Conservation (phyloP, 2,113 vertebrate species). For the Leptocoma aspasia region DNA sequence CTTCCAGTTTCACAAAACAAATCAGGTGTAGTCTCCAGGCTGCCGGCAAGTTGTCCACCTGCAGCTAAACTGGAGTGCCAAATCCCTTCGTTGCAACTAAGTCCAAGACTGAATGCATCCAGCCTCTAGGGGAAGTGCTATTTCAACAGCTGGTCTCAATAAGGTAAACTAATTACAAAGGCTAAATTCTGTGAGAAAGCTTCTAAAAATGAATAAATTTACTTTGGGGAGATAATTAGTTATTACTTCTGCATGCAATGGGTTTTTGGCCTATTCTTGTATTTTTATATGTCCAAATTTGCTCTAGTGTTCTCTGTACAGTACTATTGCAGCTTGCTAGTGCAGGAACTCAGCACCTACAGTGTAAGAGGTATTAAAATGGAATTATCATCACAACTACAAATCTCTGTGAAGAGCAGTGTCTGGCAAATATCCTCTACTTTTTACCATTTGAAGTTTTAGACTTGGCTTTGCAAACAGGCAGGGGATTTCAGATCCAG, state of each 20-base stretch:
- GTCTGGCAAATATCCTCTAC: background rate
- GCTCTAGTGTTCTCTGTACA: background rate
- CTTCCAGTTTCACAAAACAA: background rate
- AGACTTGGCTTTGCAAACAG: conserved; percentile 38
- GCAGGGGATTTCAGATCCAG: conserved; percentile 39
- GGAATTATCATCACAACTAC: conserved; percentile 1
- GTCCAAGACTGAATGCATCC: background rate
- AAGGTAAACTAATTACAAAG: conserved; percentile 34
- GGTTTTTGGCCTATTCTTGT: background rate
- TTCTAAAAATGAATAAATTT: background rate
- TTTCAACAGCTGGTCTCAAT: conserved; percentile 15
- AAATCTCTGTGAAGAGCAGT: background rate
- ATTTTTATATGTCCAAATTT: background rate
- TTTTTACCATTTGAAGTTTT: conserved; percentile 53
- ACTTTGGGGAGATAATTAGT: background rate
- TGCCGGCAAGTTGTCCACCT: conserved; percentile 2
- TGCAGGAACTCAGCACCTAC: conserved; percentile 3
- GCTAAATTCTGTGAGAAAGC: background rate
- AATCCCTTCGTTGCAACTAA: background rate
- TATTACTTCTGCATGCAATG: background rate
- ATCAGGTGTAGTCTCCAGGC: background rate
- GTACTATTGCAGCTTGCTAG: background rate
- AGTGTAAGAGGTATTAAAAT: background rate
- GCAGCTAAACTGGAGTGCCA: background rate
- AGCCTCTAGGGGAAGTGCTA: background rate